Conservation (phyloP, 1,140 invertebrate species). For the Neodiprion pinetum region DNA sequence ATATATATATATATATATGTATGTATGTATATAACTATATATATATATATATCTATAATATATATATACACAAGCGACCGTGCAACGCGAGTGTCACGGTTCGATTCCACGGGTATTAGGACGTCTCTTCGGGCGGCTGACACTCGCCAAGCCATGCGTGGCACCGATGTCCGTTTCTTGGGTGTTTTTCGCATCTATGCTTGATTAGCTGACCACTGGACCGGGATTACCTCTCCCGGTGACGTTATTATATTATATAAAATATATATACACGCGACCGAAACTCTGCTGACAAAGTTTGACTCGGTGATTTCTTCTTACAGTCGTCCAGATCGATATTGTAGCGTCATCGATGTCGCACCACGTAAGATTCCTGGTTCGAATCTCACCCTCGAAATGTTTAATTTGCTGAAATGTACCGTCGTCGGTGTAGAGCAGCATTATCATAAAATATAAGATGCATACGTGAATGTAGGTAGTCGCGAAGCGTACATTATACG, state of each 20-base stretch:
- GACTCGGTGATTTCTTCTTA: neutral
- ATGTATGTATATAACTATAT: neutral
- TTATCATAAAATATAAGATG: too few species aligned
- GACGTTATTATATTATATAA: neutral
- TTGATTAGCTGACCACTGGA: slow-evolving; percentile 5
- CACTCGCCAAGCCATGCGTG: slow-evolving; percentile 1
- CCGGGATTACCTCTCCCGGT: neutral
- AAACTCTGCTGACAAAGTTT: neutral
- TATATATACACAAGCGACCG: neutral
- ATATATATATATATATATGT: neutral
- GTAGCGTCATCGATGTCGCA: too few species aligned
- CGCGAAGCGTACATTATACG: too few species aligned
- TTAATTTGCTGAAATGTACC: too few species aligned
- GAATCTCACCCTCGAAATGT: too few species aligned
- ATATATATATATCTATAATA: neutral
- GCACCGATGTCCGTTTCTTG: neutral
- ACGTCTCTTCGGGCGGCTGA: slow-evolving; percentile 1
- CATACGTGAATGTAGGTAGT: too few species aligned
- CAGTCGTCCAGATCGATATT: too few species aligned
- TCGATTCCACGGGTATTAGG: neutral
- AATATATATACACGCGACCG: neutral
- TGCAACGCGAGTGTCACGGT: slow-evolving; percentile 1
- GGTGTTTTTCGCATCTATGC: neutral
- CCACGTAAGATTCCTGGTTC: too few species aligned
- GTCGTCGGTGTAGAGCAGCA: too few species aligned